Conservation (phyloP, 2,113 vertebrate species). For the Glaucomys volans region DNA sequence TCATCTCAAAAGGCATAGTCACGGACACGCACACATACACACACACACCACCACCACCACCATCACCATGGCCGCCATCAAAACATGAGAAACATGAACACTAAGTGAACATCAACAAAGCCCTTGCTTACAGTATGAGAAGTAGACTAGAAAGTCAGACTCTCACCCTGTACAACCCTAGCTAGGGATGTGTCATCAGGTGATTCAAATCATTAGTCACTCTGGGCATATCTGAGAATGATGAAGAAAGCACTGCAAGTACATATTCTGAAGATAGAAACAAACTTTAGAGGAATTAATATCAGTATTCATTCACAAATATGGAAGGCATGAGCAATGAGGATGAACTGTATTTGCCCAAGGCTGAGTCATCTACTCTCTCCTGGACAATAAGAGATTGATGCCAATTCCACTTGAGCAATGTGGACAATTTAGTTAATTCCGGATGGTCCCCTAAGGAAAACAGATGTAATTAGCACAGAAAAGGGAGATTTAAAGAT, state of each 20-base stretch:
- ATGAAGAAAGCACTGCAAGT: too few species aligned
- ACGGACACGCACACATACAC: too few species aligned
- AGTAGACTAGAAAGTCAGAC: background rate
- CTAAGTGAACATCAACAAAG: background rate
- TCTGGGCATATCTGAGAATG: background rate
- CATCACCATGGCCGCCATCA: too few species aligned
- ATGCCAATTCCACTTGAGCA: background rate
- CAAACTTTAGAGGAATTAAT: background rate
- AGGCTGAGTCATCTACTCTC: background rate
- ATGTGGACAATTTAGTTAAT: background rate
- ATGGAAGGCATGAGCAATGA: background rate
- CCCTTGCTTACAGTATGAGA: too few species aligned
- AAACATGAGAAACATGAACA: background rate
- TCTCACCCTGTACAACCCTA: too few species aligned
- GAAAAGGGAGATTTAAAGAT: background rate
- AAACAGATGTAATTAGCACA: background rate
- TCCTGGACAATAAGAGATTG: background rate
- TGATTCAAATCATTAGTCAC: background rate
- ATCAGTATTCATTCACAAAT: background rate
- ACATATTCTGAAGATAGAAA: background rate
- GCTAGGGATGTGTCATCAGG: background rate
- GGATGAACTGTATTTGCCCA: background rate
- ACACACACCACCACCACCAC: too few species aligned
- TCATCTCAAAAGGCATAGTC: background rate
- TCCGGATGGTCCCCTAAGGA: background rate